phyloP scores from a whole-genome alignment of 2,888 invertebrate genomes.

The Cylloceria caligata region DNA sequence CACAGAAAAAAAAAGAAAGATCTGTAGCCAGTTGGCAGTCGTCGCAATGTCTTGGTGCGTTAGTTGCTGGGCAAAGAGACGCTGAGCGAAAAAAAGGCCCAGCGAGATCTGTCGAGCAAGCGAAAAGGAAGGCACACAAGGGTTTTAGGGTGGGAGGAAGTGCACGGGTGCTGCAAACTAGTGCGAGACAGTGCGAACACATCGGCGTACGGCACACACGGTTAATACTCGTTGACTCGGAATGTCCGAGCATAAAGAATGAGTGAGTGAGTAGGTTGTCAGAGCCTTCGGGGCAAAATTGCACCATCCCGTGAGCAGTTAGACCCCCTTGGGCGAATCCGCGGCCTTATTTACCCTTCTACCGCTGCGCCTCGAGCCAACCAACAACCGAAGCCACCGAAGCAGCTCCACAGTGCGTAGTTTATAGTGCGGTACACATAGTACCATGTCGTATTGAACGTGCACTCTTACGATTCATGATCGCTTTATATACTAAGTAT shows the following conservation, averaged over 20 bases:
- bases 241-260: slow-evolving; percentile 64
- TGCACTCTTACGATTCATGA: slow-evolving; percentile 11
- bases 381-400: slow-evolving; percentile 25
- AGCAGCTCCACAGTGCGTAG: slow-evolving; percentile 32
- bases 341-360: slow-evolving; percentile 84
- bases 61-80: not conserved
- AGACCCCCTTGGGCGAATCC: slow-evolving; percentile 84
- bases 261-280: slow-evolving; percentile 79
- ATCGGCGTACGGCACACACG: not conserved
- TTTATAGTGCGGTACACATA: slow-evolving; percentile 12
- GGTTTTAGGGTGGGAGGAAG: slow-evolving; percentile 38
- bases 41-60: not conserved
- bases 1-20: slow-evolving; percentile 4
- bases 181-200: slow-evolving; percentile 17
- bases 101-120: slow-evolving; percentile 11
- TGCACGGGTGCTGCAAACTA: slow-evolving; percentile 42
- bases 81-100: not conserved
- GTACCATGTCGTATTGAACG: slow-evolving; percentile 1
- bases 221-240: slow-evolving; percentile 50
- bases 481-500: slow-evolving; percentile 6
- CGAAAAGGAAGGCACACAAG: slow-evolving; percentile 13
- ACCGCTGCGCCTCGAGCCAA: slow-evolving; percentile 67
- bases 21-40: not conserved
- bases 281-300: slow-evolving; percentile 82
- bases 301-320: slow-evolving; percentile 81